Conservation (phyloP, 2,797 vertebrate species). For the Cephalopachus bancanus region DNA sequence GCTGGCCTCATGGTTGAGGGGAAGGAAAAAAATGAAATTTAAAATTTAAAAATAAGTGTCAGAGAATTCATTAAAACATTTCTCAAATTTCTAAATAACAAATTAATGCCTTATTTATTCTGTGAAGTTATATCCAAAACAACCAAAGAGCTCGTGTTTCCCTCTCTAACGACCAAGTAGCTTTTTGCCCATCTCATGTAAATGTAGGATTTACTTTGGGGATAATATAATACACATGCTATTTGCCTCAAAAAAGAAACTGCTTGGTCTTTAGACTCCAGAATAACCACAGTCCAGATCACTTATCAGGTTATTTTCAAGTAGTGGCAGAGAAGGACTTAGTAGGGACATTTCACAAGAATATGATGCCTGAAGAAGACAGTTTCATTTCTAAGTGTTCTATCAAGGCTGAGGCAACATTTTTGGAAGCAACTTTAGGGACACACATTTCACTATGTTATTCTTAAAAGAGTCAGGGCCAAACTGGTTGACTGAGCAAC, state of each 20-base stretch:
- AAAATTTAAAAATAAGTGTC: slow-evolving; percentile 26
- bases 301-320: slow-evolving; percentile 46
- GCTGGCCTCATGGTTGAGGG: neutral
- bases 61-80: neutral
- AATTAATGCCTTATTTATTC: neutral
- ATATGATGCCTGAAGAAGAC: slow-evolving; percentile 67
- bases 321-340: neutral
- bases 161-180: neutral
- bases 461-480: neutral
- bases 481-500: neutral
- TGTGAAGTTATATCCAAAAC: neutral
- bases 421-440: slow-evolving; percentile 71
- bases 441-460: neutral
- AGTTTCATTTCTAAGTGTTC: slow-evolving; percentile 77
- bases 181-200: neutral
- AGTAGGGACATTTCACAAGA: slow-evolving; percentile 67
- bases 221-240: slow-evolving; percentile 39
- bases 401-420: slow-evolving; percentile 59
- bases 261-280: slow-evolving; percentile 62
- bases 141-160: slow-evolving; percentile 4
- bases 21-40: neutral
- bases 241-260: slow-evolving; percentile 19
- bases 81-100: slow-evolving; percentile 37
- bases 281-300: neutral
- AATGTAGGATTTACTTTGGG: neutral